Conservation (phyloP, 2,888 invertebrate genomes). For the Cantharis rustica region DNA sequence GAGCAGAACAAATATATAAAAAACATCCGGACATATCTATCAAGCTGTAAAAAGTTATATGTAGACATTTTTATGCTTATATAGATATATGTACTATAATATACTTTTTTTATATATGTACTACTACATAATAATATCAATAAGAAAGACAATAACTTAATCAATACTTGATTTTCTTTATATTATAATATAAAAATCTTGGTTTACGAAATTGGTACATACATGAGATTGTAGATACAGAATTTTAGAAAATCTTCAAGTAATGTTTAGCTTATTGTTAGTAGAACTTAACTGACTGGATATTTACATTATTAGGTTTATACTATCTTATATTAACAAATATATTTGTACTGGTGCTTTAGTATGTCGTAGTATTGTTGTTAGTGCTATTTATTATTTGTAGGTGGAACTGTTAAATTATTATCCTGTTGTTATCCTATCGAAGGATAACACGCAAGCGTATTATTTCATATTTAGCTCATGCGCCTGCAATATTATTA, state of each 20-base stretch:
- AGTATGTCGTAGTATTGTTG: background rate
- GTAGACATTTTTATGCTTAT: background rate
- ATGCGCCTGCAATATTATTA: conserved; percentile 25
- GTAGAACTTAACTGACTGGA: too few relatives aligned
- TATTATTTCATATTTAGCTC: conserved; percentile 9
- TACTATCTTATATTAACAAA: background rate
- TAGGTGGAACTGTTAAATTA: background rate
- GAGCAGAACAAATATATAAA: background rate
- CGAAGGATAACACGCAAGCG: background rate
- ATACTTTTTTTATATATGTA: background rate
- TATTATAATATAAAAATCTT: background rate
- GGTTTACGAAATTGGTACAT: background rate
- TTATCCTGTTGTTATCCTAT: background rate
- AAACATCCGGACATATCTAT: background rate
- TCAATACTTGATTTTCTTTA: background rate
- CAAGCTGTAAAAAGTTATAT: too few relatives aligned
- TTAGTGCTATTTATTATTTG: background rate
- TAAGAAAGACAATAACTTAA: background rate
- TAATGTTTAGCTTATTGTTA: too few relatives aligned
- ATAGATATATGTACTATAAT: too few relatives aligned
- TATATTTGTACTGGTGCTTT: background rate
- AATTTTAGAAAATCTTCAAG: too few relatives aligned
- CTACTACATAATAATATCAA: background rate
- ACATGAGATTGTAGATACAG: too few relatives aligned
- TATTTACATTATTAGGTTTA: too few relatives aligned